Evolutionary conservation across 2,113 vertebrate genomes (phyloP), one percentile per base, ranked within the genome.

Genomic region (Strigops habroptila): DNA sequence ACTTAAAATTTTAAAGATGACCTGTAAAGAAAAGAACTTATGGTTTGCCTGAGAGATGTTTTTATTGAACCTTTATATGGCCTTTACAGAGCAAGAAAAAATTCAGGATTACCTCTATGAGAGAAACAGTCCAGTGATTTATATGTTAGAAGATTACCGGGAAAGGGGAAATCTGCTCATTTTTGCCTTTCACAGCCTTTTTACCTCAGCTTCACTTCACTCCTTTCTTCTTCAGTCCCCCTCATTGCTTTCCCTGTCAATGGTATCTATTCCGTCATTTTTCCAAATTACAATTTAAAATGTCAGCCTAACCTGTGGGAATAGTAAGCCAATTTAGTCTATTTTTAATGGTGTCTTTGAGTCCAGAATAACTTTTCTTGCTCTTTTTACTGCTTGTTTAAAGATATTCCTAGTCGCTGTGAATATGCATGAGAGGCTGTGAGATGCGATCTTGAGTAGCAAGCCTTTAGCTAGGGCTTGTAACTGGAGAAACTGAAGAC

Each of bases 111-210:
- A 86, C 98, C 88, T 93, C 96, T 82, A 78, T 82, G 90, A 95
- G 91, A 96, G 88, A 90, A 97, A 93, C 49, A 90, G 81, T 95
- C 25, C 85, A 95, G 82, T 96, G 96, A 95, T 96, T 97, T 96
- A 88, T 94, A 86, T 93, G 80, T 91, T 92, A 96, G 94, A 95
- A 97, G 93, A 97, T 96, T 92, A 96, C 76, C 92, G 70, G 92
- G 95, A 97, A 95, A 94, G 71, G 78, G 83, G 49, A 96, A 95
- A 94, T 96, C 52, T 70, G 27, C 44, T 90, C 30, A 22, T 84
- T 92, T 92, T 91, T 9, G 3, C 33, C 5, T 88, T 70, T 90
- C 53, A 62, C 64, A 62, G 28, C 19, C n/a, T 70, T 82, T 90
- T 93, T 80, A 62, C 10, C 10, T 28, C 37, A 77, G 44, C 3